Evolutionary conservation across 2,113 vertebrate genomes (phyloP), one percentile per base, ranked within the genome.

Genomic region (Oryzias curvinotus): DNA sequence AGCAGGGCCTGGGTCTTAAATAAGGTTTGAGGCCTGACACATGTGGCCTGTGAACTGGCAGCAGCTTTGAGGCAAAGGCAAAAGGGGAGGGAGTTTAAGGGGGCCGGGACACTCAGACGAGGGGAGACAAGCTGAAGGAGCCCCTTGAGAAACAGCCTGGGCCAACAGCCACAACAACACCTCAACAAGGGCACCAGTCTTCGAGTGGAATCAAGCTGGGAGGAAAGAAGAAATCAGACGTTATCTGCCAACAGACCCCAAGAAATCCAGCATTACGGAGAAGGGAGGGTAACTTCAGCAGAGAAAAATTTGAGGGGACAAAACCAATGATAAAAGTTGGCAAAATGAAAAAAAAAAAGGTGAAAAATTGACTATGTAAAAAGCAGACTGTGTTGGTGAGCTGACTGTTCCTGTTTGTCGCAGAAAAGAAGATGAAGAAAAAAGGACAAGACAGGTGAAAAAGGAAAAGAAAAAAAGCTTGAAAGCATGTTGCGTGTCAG

Each of bases 131-230:
- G 82, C 79, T 87, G 77, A 87, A 90, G 87, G 90, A 83, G 82
- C 81, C 87, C 83, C 89, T 91, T 87, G 86, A 90, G 86, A 86
- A 89, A 84, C 47, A 62, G 77, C 59, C 57, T 5, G 36, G 75
- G 80, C 84, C 80, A 84, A 78, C 73, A 75, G 78, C 62, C 76
- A 80, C 82, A 82, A 87, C 85, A 88, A 85, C 81, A 87, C 85
- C 85, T 84, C 65, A 85, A 90, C 88, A 90, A 89, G 85, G 87
- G 68, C 67, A 65, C 70, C 72, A 88, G 86, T 89, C 88, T 86
- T 85, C 71, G 62, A 78, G 62, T 13, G 10, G 66, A 81, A 70
- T 46, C 3, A 7, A 57, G 60, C 69, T 84, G 60, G 66, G 73
- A 66, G 76, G 26, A 57, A 79, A 71, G 63, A 53, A 72, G 64